These are phyloP conservation scores for Chamaea fasciata DNA, from an alignment of 2,113 vertebrate species.

Conservation along the genomic window DNA sequence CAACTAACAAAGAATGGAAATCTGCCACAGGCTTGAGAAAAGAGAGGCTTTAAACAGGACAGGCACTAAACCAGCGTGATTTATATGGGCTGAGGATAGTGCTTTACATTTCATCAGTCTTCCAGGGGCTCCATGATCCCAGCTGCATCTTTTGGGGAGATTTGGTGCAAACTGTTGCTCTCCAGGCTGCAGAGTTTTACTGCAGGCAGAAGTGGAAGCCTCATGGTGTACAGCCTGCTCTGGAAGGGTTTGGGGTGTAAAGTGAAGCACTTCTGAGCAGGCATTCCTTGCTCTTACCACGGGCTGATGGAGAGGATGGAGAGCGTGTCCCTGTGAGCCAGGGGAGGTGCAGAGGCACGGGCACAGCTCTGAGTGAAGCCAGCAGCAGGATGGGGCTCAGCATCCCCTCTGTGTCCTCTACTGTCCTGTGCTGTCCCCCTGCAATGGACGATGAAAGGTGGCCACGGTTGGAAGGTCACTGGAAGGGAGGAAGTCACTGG, in stretches of 20 bases:
- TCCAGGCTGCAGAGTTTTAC: neutral
- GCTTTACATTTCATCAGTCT: constrained; percentile 21
- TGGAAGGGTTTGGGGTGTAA: neutral
- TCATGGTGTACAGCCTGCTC: neutral
- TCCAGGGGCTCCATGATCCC: neutral
- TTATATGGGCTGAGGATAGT: constrained; percentile 41
- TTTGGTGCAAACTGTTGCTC: neutral
- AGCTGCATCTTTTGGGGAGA: neutral
- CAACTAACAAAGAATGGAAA: constrained; percentile 52
- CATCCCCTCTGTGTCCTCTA: neutral
- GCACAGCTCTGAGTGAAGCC: neutral
- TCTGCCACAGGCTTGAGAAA: constrained; percentile 62
- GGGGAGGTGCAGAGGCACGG: neutral
- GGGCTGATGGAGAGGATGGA: neutral
- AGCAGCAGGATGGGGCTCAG: neutral
- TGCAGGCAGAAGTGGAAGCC: neutral
- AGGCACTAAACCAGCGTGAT: constrained; percentile 46
- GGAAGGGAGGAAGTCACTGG: neutral
- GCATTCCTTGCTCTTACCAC: neutral
- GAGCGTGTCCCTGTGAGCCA: accelerated
- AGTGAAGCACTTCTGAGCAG: neutral
- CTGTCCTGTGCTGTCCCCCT: neutral
- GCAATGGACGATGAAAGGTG: neutral
- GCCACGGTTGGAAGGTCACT: neutral
- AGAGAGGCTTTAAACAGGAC: constrained; percentile 56